phyloP scores from a whole-genome alignment of 2,797 vertebrate species.

The Merluccius polli region DNA sequence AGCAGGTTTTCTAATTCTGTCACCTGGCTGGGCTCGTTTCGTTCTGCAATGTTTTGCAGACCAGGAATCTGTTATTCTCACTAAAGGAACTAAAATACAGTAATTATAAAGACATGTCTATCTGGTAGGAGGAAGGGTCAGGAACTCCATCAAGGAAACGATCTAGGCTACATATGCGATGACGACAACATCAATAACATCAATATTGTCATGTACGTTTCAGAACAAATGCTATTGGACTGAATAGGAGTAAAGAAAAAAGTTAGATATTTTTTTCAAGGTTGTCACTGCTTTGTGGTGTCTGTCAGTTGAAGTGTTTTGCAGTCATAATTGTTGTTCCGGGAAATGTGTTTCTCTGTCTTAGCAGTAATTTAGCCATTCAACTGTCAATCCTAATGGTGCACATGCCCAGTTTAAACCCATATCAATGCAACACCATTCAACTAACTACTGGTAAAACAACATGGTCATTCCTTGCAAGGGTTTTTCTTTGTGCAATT shows the following conservation, averaged over 20 bases:
- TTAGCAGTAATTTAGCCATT: constrained; percentile 40
- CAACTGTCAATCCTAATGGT: constrained; percentile 46
- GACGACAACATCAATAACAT: background rate
- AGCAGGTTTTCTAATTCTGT: background rate
- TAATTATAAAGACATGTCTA: no score
- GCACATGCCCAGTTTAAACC: constrained; percentile 50
- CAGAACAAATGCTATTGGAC: constrained; percentile 31
- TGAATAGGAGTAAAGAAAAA: constrained; percentile 32
- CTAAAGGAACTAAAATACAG: no score
- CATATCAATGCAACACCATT: constrained; percentile 49
- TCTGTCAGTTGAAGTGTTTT: constrained; percentile 17
- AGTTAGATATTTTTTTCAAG: constrained; percentile 28
- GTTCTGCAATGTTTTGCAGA: background rate
- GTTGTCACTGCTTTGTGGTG: constrained; percentile 26
- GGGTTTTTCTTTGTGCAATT: background rate
- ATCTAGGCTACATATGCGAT: background rate
- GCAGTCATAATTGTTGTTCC: constrained; percentile 35
- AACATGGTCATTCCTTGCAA: background rate
- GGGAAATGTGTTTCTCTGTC: constrained; percentile 39
- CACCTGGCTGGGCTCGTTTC: background rate
- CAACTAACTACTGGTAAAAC: constrained; percentile 16
- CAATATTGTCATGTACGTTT: background rate
- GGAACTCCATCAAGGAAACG: no score
- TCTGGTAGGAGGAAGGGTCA: no score
- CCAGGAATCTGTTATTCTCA: background rate